These are phyloP conservation scores for Vidua chalybeata DNA, from an alignment of 2,113 vertebrate genomes.

Conservation along the genomic window DNA sequence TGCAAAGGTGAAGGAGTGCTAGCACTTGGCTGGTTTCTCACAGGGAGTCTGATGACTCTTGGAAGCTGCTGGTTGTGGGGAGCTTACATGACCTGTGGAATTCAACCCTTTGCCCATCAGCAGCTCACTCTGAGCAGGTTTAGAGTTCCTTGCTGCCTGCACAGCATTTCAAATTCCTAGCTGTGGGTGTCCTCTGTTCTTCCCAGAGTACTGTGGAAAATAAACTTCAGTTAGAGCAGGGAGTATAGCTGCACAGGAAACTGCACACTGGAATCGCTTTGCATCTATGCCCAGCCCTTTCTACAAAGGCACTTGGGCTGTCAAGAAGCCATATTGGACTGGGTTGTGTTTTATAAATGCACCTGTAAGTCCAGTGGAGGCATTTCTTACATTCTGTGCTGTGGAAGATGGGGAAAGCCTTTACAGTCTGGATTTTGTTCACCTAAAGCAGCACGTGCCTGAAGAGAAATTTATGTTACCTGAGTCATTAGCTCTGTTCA, in stretches of 20 bases:
- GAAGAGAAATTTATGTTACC: background rate
- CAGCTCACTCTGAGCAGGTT: background rate
- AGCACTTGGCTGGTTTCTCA: background rate
- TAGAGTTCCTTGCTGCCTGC: background rate
- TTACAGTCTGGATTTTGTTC: background rate
- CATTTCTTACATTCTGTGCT: background rate
- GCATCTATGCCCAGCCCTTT: background rate
- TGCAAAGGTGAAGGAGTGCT: constrained; percentile 81
- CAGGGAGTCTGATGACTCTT: accelerated
- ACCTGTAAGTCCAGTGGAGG: background rate
- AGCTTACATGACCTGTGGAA: background rate
- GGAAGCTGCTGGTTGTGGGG: background rate
- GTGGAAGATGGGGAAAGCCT: background rate
- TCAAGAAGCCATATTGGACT: background rate
- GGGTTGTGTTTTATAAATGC: background rate
- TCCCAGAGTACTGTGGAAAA: background rate
- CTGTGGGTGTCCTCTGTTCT: background rate
- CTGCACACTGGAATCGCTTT: background rate
- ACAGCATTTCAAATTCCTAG: background rate
- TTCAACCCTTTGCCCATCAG: background rate
- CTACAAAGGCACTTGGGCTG: background rate
- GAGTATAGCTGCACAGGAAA: background rate
- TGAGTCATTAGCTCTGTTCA: background rate
- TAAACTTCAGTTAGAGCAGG: background rate
- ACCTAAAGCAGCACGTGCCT: background rate